A percentile compares a stretch with the other conserved stretches of the same genome.
phyloP scores from a whole-genome alignment of 2,888 invertebrate genomes.

The Bellardia pandia region DNA sequence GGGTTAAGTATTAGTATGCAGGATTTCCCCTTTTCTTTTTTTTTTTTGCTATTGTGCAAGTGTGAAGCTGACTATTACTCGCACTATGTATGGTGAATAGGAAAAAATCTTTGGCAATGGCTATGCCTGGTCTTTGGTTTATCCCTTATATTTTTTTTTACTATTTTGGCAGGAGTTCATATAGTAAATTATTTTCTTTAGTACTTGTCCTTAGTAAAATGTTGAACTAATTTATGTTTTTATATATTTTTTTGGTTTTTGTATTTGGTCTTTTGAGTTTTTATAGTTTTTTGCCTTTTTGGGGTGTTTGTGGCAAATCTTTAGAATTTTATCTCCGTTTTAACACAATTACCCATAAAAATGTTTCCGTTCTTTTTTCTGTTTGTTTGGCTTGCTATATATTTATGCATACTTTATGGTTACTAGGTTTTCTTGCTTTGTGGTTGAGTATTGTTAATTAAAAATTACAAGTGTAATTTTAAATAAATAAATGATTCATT shows the following conservation, averaged over 20 bases:
- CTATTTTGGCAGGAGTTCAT: constrained; percentile 52
- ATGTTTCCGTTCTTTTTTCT: constrained; percentile 27
- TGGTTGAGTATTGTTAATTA: constrained; percentile 22
- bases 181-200: constrained; percentile 43
- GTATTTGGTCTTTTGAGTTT: constrained; percentile 25
- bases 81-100: not conserved
- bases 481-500: constrained; percentile 34
- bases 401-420: constrained; percentile 46
- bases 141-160: not conserved
- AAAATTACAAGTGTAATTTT: constrained; percentile 32
- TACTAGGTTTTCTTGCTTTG: constrained; percentile 18
- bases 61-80: not conserved
- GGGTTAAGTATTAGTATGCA: not conserved
- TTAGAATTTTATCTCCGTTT: constrained; percentile 56
- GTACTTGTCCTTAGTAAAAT: constrained; percentile 46
- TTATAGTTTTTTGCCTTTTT: constrained; percentile 5
- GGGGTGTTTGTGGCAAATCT: constrained; percentile 36
- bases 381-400: not conserved
- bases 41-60: not conserved
- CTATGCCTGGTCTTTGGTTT: constrained; percentile 4
- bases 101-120: constrained; percentile 19
- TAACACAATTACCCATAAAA: constrained; percentile 64
- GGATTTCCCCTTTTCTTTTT: constrained; percentile 9
- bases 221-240: constrained; percentile 53
- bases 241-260: not conserved